phyloP scores from a whole-genome alignment of 37 sponge, comb jelly and placozoan species.

The Cladorhizidae sp. region DNA sequence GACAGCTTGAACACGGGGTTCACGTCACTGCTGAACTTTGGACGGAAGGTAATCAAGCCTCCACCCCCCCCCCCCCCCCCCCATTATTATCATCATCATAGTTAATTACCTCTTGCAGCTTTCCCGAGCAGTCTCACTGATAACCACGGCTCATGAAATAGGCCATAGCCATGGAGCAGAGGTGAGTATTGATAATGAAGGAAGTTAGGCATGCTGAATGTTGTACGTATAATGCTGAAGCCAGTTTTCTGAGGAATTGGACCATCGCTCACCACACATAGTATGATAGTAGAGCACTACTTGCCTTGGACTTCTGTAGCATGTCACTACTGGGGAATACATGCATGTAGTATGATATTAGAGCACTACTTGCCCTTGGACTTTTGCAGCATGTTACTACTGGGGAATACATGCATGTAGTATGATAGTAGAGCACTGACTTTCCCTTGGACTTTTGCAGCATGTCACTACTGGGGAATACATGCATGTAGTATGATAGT shows the following conservation, averaged over 20 bases:
- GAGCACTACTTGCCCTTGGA: neutral
- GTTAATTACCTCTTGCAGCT: slow-evolving; percentile 18
- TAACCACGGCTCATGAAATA: slow-evolving; percentile 76
- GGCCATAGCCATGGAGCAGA: slow-evolving; percentile 83
- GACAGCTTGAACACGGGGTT: slow-evolving; percentile 73
- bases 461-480: neutral
- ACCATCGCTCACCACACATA: too few relatives aligned
- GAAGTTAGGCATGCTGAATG: too few relatives aligned
- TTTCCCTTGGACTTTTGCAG: too few relatives aligned
- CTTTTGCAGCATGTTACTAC: slow-evolving; percentile 61
- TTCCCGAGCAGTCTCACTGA: slow-evolving; percentile 53
- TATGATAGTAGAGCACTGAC: too few relatives aligned
- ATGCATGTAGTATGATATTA: too few relatives aligned
- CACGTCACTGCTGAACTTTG: slow-evolving; percentile 68
- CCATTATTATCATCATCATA: neutral
- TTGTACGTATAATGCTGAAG: too few relatives aligned
- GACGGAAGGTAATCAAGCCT: slow-evolving; percentile 24
- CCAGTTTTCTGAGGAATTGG: too few relatives aligned
- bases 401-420: slow-evolving; percentile 39
- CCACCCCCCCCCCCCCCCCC: too few relatives aligned
- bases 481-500: too few relatives aligned
- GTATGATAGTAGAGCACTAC: too few relatives aligned
- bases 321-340: neutral
- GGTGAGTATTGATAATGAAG: slow-evolving; percentile 48
- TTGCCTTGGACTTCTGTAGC: too few relatives aligned